These are phyloP conservation scores for Trematocara stigmaticum DNA, from an alignment of 2,113 vertebrate species.

Conservation along the genomic window DNA sequence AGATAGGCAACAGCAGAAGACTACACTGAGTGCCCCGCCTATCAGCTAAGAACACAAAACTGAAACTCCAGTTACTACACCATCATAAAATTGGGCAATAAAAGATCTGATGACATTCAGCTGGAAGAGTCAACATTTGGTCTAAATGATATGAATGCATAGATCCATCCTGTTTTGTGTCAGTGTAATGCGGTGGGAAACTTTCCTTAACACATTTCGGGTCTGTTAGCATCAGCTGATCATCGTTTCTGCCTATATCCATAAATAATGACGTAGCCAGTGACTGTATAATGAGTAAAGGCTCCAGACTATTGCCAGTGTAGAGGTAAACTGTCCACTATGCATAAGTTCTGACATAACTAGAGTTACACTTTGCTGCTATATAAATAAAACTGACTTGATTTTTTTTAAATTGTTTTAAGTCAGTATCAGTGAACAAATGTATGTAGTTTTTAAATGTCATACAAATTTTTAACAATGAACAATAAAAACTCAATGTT, in stretches of 20 bases:
- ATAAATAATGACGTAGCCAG: background rate
- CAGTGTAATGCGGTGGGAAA: background rate
- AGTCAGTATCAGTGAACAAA: background rate
- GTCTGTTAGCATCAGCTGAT: background rate
- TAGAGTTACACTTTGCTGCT: background rate
- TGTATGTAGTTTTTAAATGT: background rate
- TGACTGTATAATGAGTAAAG: background rate
- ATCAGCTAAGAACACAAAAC: background rate
- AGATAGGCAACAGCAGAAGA: background rate
- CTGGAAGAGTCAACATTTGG: background rate
- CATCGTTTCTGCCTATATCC: background rate
- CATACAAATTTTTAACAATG: background rate
- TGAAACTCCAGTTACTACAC: background rate
- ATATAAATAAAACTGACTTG: background rate
- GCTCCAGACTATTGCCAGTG: background rate
- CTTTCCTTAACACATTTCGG: background rate
- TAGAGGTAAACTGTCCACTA: background rate
- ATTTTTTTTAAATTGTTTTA: background rate
- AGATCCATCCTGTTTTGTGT: background rate
- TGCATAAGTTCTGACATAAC: background rate
- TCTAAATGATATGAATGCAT: background rate
- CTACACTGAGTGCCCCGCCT: accelerated
- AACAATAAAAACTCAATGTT: background rate
- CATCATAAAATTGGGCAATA: background rate
- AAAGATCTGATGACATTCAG: background rate